Conservation (phyloP, 2,113 vertebrate species). For the Benitochromis conjunctus region DNA sequence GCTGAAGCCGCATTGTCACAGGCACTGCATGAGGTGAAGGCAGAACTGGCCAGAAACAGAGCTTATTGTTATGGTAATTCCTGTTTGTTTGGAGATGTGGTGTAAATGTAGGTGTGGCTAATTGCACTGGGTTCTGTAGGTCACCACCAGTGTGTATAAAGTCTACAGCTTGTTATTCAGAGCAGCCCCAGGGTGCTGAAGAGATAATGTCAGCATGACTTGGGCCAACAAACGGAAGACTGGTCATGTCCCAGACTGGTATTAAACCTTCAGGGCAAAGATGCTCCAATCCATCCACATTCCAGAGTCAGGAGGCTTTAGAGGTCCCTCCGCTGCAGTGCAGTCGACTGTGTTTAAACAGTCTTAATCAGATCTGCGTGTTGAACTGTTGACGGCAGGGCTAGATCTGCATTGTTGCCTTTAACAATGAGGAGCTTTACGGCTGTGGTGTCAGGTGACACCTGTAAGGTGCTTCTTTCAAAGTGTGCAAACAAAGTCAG, state of each 20-base stretch:
- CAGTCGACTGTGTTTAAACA: constrained; percentile 47
- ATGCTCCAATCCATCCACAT: constrained; percentile 31
- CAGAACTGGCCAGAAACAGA: constrained; percentile 17
- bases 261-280: constrained; percentile 40
- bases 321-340: background rate
- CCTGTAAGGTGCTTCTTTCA: constrained; percentile 44
- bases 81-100: constrained; percentile 51
- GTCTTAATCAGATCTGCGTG: constrained; percentile 56
- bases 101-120: constrained; percentile 55
- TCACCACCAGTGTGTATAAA: constrained; percentile 19
- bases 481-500: constrained; percentile 42
- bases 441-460: constrained; percentile 31
- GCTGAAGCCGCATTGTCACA: constrained; percentile 55
- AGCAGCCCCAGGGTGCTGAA: constrained; percentile 25
- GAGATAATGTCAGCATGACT: constrained; percentile 42
- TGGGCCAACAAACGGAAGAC: constrained; percentile 12
- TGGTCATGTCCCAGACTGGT: constrained; percentile 22
- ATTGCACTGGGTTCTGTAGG: constrained; percentile 29
- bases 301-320: constrained; percentile 37
- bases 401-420: constrained; percentile 39
- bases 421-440: constrained; percentile 47
- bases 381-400: constrained; percentile 27
- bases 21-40: constrained; percentile 34
- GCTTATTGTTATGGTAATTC: constrained; percentile 60
- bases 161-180: constrained; percentile 4